Base-by-base conservation (phyloP, 2,797 vertebrate genomes). In the Oophaga sylvatica region DNA sequence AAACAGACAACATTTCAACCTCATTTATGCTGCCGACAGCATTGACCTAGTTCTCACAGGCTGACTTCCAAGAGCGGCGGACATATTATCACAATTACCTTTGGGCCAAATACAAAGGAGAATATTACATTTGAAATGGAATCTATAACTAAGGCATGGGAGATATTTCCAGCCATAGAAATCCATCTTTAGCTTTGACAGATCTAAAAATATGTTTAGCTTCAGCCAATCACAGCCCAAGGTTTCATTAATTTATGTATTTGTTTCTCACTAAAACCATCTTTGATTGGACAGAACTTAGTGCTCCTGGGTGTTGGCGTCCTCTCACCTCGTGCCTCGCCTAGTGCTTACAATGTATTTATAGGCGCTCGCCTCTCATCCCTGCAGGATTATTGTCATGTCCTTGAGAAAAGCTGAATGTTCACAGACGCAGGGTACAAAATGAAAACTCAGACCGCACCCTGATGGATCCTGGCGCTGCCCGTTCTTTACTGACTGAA, bases 21-120 rank as follows among this genome's bases (percentile, higher is more conserved):
- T 77, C 45, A 56, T 56, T 73, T 45, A 41, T 19, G 45, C 71
- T 48, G 41, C 45, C 22, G 41, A 5, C 45, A n/a, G 73, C 75
- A 77, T 5, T 77, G 75, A 53, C 75, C 75, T 77, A 77, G 11
- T 77, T 77, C 53, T 26, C 26, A 77, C 45, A 26, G n/a, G 75
- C 75, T 48, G 71, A 48, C 45, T 20, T 75, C 20, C 71, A 53
- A 26, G 16, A 73, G 75, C 75, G 15, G 75, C 16, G 75, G 45
- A 26, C 75, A 56, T n/a, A 56, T 77, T 77, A 77, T 12, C 1
- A 53, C 41, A 76, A 76, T 2, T 77, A 77, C 75, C 41, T 53
- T 29, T 53, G 13, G 22, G 41, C 45, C 48, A 77, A 56, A 53
- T 56, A 16, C 45, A 76, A 53, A 53, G 48, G n/a, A 26, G 73